phyloP scores from a whole-genome alignment of 64 coral and sea anemone species.

The Trachythela sp. region DNA sequence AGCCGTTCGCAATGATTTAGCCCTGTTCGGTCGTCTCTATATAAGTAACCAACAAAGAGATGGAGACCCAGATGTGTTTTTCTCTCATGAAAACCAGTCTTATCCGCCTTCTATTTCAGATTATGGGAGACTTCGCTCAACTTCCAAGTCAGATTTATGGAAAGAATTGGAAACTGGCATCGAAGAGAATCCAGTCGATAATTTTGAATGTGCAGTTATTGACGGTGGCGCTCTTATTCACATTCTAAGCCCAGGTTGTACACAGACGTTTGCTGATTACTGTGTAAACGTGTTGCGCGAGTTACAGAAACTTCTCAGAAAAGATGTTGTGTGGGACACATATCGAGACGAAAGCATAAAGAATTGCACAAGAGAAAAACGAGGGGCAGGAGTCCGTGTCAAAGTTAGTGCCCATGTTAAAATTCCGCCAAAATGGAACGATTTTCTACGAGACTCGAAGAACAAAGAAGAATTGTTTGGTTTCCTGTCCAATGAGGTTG shows the following conservation, averaged over 20 bases:
- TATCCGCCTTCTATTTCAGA: constrained; percentile 50
- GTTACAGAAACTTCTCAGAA: not conserved
- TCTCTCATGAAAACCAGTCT: constrained; percentile 39
- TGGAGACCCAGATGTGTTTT: constrained; percentile 33
- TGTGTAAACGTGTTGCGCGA: not conserved
- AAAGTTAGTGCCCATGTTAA: constrained; percentile 32
- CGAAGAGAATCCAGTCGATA: not conserved
- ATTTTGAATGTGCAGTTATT: not conserved
- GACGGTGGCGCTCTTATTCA: constrained; percentile 40
- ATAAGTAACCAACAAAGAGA: constrained; percentile 24
- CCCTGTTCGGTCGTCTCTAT: constrained; percentile 38
- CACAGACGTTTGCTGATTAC: constrained; percentile 27
- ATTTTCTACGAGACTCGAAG: constrained; percentile 51
- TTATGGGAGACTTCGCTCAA: constrained; percentile 52
- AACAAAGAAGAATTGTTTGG: constrained; percentile 55
- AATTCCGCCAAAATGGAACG: constrained; percentile 36
- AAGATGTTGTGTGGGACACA: constrained; percentile 28
- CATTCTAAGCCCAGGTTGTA: not conserved
- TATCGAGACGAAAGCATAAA: constrained; percentile 6
- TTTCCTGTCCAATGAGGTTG: not conserved
- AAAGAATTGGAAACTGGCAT: not conserved
- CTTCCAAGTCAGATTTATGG: constrained; percentile 36
- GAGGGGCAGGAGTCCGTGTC: constrained; percentile 39
- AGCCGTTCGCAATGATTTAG: not conserved
- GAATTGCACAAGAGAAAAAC: constrained; percentile 25